A percentile compares a stretch with the other conserved stretches of the same genome.
Conservation (phyloP, 2,113 vertebrate species). For the Saccopteryx bilineata region DNA sequence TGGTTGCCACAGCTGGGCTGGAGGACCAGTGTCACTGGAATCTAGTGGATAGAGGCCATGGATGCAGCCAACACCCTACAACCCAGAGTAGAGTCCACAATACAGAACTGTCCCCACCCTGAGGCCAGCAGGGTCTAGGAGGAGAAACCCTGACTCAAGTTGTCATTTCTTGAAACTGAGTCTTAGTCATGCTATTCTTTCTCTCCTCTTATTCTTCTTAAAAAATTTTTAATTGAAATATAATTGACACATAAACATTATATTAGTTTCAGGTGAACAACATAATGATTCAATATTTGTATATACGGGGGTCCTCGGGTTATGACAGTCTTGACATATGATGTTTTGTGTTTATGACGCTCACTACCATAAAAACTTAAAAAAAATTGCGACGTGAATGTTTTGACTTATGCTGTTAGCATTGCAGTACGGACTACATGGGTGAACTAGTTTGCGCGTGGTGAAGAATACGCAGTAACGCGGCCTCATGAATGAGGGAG, state of each 20-base stretch:
- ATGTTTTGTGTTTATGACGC: too few relatives aligned
- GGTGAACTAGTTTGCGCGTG: too few relatives aligned
- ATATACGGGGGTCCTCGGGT: neutral
- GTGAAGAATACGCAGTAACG: too few relatives aligned
- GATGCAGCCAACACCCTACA: neutral
- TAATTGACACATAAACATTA: neutral
- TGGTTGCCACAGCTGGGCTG: too few relatives aligned
- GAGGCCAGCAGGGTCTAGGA: fast-evolving
- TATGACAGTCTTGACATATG: too few relatives aligned
- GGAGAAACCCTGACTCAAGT: neutral
- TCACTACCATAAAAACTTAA: too few relatives aligned
- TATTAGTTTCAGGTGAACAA: neutral
- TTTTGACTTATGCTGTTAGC: too few relatives aligned
- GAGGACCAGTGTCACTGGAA: neutral
- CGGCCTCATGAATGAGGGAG: too few relatives aligned
- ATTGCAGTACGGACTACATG: too few relatives aligned
- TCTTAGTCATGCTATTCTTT: neutral
- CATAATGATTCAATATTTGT: neutral
- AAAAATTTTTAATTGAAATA: neutral
- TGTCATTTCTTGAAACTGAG: neutral
- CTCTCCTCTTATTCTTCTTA: neutral
- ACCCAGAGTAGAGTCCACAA: neutral
- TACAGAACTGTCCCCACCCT: neutral
- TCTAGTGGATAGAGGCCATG: neutral
- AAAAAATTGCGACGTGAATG: too few relatives aligned